Percentiles rank a stretch among this genome's conserved stretches.
Evolutionary conservation across 1,140 invertebrate genomes (phyloP).

Genomic region (Rhizoglyphus robini): DNA sequence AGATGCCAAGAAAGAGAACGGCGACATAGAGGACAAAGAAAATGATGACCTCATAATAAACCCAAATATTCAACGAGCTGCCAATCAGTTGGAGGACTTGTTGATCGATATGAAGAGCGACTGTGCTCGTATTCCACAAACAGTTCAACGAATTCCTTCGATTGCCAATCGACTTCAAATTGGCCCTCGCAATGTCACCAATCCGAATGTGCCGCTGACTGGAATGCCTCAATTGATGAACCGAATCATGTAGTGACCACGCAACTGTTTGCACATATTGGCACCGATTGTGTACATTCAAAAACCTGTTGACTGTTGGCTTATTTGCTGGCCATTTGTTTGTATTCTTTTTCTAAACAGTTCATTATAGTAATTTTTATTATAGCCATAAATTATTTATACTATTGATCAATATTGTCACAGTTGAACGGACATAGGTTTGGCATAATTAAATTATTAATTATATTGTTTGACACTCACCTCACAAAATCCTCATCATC

Average conservation of each 20-base stretch:
- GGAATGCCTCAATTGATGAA: background rate
- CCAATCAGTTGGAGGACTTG: constrained; percentile 13
- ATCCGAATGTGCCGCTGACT: background rate
- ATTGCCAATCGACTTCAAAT: constrained; percentile 12
- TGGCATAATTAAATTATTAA: too few relatives aligned
- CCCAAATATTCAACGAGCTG: constrained; percentile 4
- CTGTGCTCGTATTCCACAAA: constrained; percentile 19
- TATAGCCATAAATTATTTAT: too few relatives aligned
- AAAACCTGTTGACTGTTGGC: too few relatives aligned
- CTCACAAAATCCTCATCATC: too few relatives aligned
- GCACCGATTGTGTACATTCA: too few relatives aligned
- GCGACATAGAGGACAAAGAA: background rate
- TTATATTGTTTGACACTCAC: too few relatives aligned
- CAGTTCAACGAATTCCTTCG: constrained; percentile 18
- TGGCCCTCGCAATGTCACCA: background rate
- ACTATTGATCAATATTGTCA: too few relatives aligned
- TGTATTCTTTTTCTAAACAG: too few relatives aligned
- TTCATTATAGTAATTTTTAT: too few relatives aligned
- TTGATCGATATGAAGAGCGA: constrained; percentile 20
- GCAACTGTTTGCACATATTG: background rate
- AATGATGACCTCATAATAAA: constrained; percentile 3
- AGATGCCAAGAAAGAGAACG: background rate
- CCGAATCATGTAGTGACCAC: background rate
- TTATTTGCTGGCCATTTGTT: background rate
- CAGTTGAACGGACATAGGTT: too few relatives aligned